Base-by-base conservation (phyloP, 2,888 invertebrate genomes). In the Limnephilus auricula region DNA sequence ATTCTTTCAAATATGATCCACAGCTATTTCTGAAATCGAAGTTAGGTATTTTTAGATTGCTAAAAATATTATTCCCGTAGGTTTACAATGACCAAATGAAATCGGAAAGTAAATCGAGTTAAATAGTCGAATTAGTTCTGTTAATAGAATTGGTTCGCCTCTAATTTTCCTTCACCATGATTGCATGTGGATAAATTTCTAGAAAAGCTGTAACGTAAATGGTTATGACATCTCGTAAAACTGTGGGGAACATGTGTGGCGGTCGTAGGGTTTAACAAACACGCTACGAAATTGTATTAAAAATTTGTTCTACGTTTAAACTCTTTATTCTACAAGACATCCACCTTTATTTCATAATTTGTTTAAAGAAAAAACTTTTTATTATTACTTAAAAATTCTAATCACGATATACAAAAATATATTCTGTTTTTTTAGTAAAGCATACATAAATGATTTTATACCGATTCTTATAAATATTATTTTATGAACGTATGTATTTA, bases 211-310 rank as follows among this genome's bases (percentile, higher is more conserved):
- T 90, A 79, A 9, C 50, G 34, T 90, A 87, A 92, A 92, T 90
- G 90, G 92, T 92, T 92, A 92, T 92, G 92, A 90, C 92, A 92
- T 91, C 84, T 84, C 92, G 50, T 92, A 92, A 92, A 92, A 90
- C 90, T 89, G 90, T 65, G 30, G 65, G 84, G 90, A 92, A 89
- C 90, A 92, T 90, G 90, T 91, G 91, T 90, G 86, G 34, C 50
- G 34, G 32, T 65, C 50, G 65, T 87, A 65, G 32, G 2, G 65
- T 87, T 87, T 65, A 32, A 65, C 65, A 65, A 65, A 65, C 65
- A 65, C 65, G 65, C 6, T 25, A 9, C n/a, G 65, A 65, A 65
- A 65, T 65, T 65, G 25, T 65, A 65, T 65, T 65, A 65, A 9
- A 65, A 65, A 65, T n/a, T 65, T 6, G 5, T 18, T 1, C 0